Percentiles rank a stretch among this genome's conserved stretches.
Evolutionary conservation across 2,113 vertebrate species (phyloP).

Genomic region (Notarius quadriscutis): DNA sequence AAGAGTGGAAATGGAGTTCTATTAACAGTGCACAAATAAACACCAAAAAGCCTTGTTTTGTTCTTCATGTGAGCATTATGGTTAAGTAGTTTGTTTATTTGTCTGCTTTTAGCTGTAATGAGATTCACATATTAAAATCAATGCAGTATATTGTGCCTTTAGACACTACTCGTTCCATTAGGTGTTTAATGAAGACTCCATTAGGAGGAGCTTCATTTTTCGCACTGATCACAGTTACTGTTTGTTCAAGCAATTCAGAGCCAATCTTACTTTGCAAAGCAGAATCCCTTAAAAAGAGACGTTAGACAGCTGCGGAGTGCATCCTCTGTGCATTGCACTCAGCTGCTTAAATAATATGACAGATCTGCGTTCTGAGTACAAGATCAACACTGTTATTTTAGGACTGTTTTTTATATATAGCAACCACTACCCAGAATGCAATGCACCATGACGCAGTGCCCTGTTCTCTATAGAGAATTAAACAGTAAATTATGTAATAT

Average conservation of each 20-base stretch:
- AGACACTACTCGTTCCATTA: constrained; percentile 18
- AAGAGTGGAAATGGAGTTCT: constrained; percentile 12
- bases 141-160: neutral
- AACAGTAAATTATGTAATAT: neutral
- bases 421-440: too few species aligned
- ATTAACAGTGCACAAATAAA: constrained; percentile 6
- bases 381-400: constrained; percentile 12
- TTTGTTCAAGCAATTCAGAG: constrained; percentile 7
- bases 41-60: neutral
- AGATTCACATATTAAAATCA: constrained; percentile 32
- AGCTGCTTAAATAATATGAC: constrained; percentile 39
- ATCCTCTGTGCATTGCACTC: constrained; percentile 11
- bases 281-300: constrained; percentile 3
- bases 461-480: neutral
- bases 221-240: constrained; percentile 16
- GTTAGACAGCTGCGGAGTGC: constrained; percentile 29
- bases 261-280: constrained; percentile 2
- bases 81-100: constrained; percentile 23
- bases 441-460: too few species aligned
- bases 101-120: constrained; percentile 25
- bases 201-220: constrained; percentile 8
- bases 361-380: constrained; percentile 37
- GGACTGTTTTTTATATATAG: constrained; percentile 9
- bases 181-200: constrained; percentile 32
- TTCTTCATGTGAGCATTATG: neutral